Conservation (phyloP, 2,797 vertebrate genomes). For the Microcaecilia unicolor region DNA sequence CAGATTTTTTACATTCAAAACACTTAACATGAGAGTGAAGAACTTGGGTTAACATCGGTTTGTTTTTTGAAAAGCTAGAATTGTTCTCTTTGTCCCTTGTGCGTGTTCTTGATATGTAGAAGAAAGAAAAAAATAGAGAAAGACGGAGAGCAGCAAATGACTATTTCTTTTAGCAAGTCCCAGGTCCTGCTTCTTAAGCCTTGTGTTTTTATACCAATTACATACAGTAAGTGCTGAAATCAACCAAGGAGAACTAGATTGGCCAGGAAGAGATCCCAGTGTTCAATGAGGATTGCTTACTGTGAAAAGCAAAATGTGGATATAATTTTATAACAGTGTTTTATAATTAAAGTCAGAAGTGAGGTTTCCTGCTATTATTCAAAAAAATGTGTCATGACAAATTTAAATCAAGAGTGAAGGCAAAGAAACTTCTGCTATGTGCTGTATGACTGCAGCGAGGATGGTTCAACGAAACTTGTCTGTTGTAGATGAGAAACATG, state of each 20-base stretch:
- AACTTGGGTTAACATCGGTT: constrained; percentile 40
- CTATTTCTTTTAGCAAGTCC: constrained; percentile 69
- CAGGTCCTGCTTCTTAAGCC: no score
- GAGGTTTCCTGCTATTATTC: constrained; percentile 72
- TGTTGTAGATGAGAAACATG: constrained; percentile 44
- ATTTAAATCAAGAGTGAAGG: constrained; percentile 61
- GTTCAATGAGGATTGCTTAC: constrained; percentile 40
- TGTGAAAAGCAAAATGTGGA: constrained; percentile 65
- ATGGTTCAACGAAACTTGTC: constrained; percentile 38
- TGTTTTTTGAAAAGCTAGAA: constrained; percentile 44
- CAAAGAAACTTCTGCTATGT: constrained; percentile 38
- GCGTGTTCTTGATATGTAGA: constrained; percentile 53
- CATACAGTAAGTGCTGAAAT: constrained; percentile 58
- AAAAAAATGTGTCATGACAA: constrained; percentile 62
- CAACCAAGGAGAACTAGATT: constrained; percentile 46
- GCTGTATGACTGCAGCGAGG: constrained; percentile 45
- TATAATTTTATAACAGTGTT: constrained; percentile 71
- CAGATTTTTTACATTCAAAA: constrained; percentile 30
- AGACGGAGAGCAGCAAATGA: no score
- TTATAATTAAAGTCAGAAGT: constrained; percentile 72
- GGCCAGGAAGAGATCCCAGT: constrained; percentile 48
- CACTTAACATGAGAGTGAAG: constrained; percentile 42
- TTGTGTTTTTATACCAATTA: no score
- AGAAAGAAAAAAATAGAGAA: no score
- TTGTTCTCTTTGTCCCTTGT: constrained; percentile 40